A percentile compares a stretch with the other conserved stretches of the same genome.
Evolutionary conservation across 2,888 invertebrate species (phyloP).

Genomic region (Laothoe populi): DNA sequence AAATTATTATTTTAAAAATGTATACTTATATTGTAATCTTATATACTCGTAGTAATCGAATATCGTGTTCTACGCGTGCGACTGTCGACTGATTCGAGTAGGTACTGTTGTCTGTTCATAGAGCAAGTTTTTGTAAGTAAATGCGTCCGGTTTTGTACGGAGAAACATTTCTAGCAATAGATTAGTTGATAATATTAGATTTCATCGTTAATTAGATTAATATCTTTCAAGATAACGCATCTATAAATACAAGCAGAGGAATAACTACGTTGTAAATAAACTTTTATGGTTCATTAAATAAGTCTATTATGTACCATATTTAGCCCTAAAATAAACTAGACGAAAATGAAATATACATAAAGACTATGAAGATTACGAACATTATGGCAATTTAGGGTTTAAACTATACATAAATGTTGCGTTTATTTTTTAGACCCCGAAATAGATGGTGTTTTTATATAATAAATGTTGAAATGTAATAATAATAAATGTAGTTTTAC

Average conservation of each 20-base stretch:
- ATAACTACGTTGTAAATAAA: not conserved
- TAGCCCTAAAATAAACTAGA: not conserved
- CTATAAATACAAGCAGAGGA: not conserved
- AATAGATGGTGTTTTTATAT: too few relatives aligned
- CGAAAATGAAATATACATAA: not conserved
- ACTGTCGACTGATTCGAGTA: slow-evolving; percentile 42
- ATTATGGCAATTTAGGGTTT: not conserved
- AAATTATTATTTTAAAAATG: too few relatives aligned
- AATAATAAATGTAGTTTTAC: too few relatives aligned
- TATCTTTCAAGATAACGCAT: slow-evolving; percentile 35
- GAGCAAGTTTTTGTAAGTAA: slow-evolving; percentile 33
- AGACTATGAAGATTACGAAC: not conserved
- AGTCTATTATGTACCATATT: not conserved
- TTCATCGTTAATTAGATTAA: slow-evolving; percentile 47
- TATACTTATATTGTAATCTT: too few relatives aligned
- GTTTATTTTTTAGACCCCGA: too few relatives aligned
- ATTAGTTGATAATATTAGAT: slow-evolving; percentile 47
- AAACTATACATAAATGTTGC: too few relatives aligned
- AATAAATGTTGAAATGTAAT: too few relatives aligned
- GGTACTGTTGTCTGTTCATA: slow-evolving; percentile 55
- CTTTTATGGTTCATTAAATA: slow-evolving; percentile 14
- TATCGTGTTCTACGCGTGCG: too few relatives aligned
- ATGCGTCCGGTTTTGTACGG: not conserved
- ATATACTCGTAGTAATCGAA: too few relatives aligned
- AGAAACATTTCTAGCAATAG: slow-evolving; percentile 36